These are phyloP conservation scores for Ochotona princeps DNA, from an alignment of 2,113 vertebrate genomes.

Conservation along the genomic window DNA sequence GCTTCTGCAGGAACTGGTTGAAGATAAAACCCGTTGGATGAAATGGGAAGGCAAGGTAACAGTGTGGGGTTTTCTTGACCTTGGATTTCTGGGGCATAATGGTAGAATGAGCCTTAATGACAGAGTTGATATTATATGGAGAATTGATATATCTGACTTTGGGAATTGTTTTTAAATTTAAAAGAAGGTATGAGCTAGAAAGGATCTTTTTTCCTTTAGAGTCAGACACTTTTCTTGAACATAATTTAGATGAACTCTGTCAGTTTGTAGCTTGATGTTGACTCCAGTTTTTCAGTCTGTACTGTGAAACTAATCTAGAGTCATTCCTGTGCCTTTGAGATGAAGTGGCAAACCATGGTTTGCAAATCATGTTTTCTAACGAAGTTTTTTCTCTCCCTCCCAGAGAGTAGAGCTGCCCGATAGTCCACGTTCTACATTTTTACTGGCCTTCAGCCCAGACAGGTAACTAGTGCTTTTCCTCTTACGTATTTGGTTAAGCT, in stretches of 20 bases:
- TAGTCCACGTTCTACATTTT: constrained; percentile 99
- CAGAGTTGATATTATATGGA: background rate
- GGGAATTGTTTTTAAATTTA: background rate
- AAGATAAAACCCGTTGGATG: constrained; percentile 99
- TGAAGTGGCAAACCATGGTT: constrained; percentile 12
- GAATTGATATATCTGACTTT: background rate
- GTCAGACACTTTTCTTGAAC: constrained; percentile 52
- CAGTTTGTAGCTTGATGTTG: constrained; percentile 44
- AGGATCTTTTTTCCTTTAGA: constrained; percentile 29
- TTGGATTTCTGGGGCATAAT: background rate
- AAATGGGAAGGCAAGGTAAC: constrained; percentile 99
- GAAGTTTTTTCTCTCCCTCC: constrained; percentile 81
- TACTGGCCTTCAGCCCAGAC: constrained; percentile 99
- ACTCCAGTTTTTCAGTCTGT: constrained; percentile 49
- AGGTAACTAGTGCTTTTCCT: constrained; percentile 87
- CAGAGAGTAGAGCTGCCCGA: constrained; percentile 99
- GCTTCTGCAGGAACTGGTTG: constrained; percentile 96
- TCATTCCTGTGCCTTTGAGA: constrained; percentile 48
- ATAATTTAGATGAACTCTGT: constrained; percentile 57
- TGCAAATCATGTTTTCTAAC: constrained; percentile 51
- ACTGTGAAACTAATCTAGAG: constrained; percentile 22
- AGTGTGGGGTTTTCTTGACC: background rate
- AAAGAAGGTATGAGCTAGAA: constrained; percentile 32
- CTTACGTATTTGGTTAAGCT: constrained; percentile 1
- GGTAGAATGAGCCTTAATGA: background rate